Evolutionary conservation across 2,888 invertebrate species (phyloP).

Genomic region (Drosophila macrothrix): DNA sequence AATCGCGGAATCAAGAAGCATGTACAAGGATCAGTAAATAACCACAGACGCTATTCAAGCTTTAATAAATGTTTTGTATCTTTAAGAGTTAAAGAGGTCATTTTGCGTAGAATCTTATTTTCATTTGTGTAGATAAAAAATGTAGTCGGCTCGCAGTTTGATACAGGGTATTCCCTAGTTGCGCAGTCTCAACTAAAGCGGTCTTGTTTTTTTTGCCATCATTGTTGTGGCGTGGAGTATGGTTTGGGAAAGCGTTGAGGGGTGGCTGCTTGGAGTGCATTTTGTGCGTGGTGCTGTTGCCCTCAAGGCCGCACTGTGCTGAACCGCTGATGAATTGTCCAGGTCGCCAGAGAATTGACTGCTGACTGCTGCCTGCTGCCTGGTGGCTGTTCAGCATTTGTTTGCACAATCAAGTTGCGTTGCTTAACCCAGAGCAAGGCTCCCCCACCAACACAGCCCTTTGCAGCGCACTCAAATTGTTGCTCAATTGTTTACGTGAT

Average conservation of each 20-base stretch:
- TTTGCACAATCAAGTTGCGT: slow-evolving; percentile 49
- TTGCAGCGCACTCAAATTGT: slow-evolving; percentile 44
- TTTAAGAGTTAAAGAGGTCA: background rate
- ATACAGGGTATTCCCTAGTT: background rate
- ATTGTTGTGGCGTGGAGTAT: background rate
- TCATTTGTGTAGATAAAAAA: background rate
- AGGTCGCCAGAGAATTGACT: slow-evolving; percentile 33
- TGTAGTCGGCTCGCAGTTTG: background rate
- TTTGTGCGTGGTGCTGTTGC: slow-evolving; percentile 62
- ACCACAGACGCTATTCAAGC: background rate
- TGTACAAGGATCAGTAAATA: background rate
- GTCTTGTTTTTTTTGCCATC: slow-evolving; percentile 22
- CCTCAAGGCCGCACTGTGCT: slow-evolving; percentile 65
- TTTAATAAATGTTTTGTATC: background rate
- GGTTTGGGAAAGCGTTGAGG: background rate
- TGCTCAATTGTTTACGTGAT: slow-evolving; percentile 80
- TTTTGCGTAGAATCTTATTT: no score
- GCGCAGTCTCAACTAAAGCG: no score
- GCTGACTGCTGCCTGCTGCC: background rate
- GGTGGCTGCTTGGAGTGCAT: slow-evolving; percentile 48
- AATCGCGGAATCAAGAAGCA: background rate
- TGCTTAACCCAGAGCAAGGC: slow-evolving; percentile 2
- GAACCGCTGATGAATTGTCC: slow-evolving; percentile 62
- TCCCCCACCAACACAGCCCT: background rate
- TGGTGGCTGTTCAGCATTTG: slow-evolving; percentile 26